These are phyloP conservation scores for Neelides folsomi DNA, from an alignment of 2,888 invertebrate genomes.

Conservation along the genomic window DNA sequence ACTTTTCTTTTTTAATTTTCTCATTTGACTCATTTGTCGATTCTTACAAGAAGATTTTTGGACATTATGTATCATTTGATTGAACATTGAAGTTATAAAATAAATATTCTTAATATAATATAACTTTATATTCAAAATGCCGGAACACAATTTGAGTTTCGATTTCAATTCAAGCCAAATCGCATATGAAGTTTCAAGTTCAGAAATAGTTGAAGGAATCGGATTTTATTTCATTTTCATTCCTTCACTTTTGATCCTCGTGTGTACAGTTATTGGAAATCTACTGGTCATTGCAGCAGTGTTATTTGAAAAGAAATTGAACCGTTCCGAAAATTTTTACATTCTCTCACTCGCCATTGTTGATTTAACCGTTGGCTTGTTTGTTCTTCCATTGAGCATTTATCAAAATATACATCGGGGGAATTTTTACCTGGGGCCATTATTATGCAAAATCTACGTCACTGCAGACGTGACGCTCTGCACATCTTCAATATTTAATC, in stretches of 20 bases:
- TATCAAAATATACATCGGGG: constrained; percentile 74
- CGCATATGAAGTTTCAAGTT: no score
- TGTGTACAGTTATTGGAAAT: constrained; percentile 65
- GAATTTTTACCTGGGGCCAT: constrained; percentile 84
- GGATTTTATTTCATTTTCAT: neutral
- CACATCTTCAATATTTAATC: constrained; percentile 90
- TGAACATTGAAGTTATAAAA: no score
- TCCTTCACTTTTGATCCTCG: neutral
- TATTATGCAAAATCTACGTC: constrained; percentile 96
- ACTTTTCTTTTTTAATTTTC: no score
- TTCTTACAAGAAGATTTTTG: no score
- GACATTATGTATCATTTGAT: no score
- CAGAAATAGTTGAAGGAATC: no score
- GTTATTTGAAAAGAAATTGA: constrained; percentile 74
- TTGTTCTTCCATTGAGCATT: constrained; percentile 95
- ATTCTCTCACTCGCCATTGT: constrained; percentile 92
- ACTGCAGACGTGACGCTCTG: constrained; percentile 92
- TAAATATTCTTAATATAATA: no score
- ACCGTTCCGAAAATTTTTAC: constrained; percentile 94
- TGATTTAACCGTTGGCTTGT: constrained; percentile 85
- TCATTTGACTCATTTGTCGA: no score
- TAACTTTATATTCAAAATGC: no score
- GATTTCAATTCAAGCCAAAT: no score
- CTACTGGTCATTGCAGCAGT: constrained; percentile 86
- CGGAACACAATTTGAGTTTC: no score